These are phyloP conservation scores for Sardina pilchardus DNA, from an alignment of 2,113 vertebrate genomes.

Conservation along the genomic window DNA sequence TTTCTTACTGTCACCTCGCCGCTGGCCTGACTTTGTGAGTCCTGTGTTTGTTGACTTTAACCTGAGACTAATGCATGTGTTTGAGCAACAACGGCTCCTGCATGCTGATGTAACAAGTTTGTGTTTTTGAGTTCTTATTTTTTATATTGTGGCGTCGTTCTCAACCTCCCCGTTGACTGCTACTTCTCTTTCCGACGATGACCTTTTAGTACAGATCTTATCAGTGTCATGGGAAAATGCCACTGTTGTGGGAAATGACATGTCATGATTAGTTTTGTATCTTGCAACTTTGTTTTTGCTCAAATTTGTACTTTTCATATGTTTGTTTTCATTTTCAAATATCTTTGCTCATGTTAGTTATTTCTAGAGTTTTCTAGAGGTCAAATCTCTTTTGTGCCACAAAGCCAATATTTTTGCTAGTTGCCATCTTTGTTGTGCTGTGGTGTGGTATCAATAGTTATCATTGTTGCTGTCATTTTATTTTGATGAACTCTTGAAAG, in stretches of 20 bases:
- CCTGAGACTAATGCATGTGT: constrained; percentile 73
- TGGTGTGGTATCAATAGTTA: constrained; percentile 70
- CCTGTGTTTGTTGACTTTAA: constrained; percentile 73
- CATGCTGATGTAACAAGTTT: constrained; percentile 78
- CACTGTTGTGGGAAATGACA: constrained; percentile 25
- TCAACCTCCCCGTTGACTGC: constrained; percentile 66
- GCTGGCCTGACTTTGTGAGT: constrained; percentile 75
- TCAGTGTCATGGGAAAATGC: constrained; percentile 23
- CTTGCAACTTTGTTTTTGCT: constrained; percentile 35
- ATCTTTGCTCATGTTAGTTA: neutral
- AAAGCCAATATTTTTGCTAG: constrained; percentile 49
- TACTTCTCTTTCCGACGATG: constrained; percentile 58
- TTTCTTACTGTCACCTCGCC: constrained; percentile 71
- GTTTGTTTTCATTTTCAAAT: constrained; percentile 20
- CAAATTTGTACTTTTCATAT: constrained; percentile 27
- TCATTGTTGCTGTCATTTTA: constrained; percentile 71
- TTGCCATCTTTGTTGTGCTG: constrained; percentile 61
- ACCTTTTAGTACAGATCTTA: constrained; percentile 33
- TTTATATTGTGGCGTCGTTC: constrained; percentile 74
- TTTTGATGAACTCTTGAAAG: constrained; percentile 80
- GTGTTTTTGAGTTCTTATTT: constrained; percentile 76
- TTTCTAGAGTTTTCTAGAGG: constrained; percentile 31
- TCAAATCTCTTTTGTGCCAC: constrained; percentile 45
- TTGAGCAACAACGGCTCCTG: constrained; percentile 75
- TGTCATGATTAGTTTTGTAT: constrained; percentile 1